Conservation (phyloP, 2,888 invertebrate genomes). For the Ectemnius cavifrons region DNA sequence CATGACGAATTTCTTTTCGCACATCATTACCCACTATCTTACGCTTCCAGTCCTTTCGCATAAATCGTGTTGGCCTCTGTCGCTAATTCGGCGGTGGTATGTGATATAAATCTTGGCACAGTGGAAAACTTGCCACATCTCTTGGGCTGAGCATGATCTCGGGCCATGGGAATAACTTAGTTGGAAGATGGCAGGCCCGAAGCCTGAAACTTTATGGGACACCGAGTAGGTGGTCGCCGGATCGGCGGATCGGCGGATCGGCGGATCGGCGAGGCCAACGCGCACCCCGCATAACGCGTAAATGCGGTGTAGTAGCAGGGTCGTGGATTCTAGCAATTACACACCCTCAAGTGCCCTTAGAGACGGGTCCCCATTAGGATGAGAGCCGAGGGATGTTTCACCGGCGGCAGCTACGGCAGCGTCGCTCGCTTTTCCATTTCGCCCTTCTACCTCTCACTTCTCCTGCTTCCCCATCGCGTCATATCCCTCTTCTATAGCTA, state of each 20-base stretch:
- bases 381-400: constrained; percentile 72
- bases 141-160: neutral
- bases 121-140: too few species aligned
- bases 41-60: too few species aligned
- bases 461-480: constrained; percentile 7
- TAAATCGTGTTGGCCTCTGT: too few species aligned
- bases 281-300: constrained; percentile 70
- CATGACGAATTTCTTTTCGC: too few species aligned
- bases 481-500: neutral
- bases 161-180: constrained; percentile 16
- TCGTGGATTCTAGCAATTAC: constrained; percentile 78
- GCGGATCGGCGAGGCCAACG: constrained; percentile 53
- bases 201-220: constrained; percentile 47
- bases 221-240: constrained; percentile 66
- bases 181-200: neutral
- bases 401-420: constrained; percentile 45
- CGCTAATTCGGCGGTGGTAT: too few species aligned
- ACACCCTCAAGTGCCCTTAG: constrained; percentile 75
- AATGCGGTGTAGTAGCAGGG: constrained; percentile 74
- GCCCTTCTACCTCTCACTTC: constrained; percentile 40
- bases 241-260: too few species aligned
- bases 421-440: constrained; percentile 68
- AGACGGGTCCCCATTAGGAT: constrained; percentile 76
- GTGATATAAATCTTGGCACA: too few species aligned
- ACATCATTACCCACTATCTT: too few species aligned